phyloP scores from a whole-genome alignment of 2,888 invertebrate species.

The Clitarchus hookeri region DNA sequence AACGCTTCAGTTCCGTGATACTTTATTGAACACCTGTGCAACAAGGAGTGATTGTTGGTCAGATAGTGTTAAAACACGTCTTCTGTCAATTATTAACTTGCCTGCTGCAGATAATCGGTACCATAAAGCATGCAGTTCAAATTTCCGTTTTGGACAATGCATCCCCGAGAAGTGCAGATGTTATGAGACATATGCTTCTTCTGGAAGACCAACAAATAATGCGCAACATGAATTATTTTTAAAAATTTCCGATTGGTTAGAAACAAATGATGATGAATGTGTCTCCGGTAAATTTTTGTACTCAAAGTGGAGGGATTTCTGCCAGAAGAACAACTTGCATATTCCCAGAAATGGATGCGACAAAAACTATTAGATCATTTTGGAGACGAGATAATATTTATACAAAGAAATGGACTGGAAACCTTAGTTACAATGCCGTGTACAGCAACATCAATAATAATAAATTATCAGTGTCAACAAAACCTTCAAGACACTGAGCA shows the following conservation, averaged over 20 bases:
- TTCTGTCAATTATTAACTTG: neutral
- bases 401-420: neutral
- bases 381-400: neutral
- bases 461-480: neutral
- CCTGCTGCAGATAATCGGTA: neutral
- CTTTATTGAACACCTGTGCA: neutral
- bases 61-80: neutral
- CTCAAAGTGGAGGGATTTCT: neutral
- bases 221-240: neutral
- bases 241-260: neutral
- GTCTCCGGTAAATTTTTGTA: neutral
- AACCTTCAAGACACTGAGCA: neutral
- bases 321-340: neutral
- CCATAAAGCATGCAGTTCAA: neutral
- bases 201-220: neutral
- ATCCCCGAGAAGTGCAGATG: neutral
- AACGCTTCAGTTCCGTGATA: neutral
- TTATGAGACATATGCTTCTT: neutral
- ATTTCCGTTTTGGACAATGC: neutral
- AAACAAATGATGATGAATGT: neutral
- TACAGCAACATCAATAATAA: neutral
- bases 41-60: neutral
- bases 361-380: neutral
- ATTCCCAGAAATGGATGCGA: neutral
- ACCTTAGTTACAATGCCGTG: neutral